Conservation (phyloP, 2,113 vertebrate genomes). For the Thermophis baileyi region DNA sequence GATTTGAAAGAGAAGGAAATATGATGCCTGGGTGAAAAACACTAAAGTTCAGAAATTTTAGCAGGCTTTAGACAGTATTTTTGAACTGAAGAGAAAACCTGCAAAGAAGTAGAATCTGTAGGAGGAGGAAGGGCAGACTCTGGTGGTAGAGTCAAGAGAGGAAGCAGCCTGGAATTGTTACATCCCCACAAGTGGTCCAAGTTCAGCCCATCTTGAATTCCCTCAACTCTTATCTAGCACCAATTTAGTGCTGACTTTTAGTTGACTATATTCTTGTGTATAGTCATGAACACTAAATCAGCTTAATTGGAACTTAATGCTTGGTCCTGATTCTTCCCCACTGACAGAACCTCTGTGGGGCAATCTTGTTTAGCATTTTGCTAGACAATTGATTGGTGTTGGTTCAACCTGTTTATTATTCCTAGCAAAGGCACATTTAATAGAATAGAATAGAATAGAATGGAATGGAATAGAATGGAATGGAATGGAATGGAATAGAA, state of each 20-base stretch:
- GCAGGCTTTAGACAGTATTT: background rate
- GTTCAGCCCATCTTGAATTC: background rate
- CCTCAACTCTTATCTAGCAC: background rate
- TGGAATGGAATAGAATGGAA: too few species aligned
- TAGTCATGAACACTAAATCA: too few species aligned
- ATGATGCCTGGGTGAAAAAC: background rate
- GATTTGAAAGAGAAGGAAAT: background rate
- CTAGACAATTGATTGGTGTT: background rate
- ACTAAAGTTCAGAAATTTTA: background rate
- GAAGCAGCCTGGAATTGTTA: background rate
- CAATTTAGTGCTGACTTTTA: background rate
- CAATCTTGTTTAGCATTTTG: background rate
- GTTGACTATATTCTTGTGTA: too few species aligned
- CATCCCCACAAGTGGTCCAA: background rate
- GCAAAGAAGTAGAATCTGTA: background rate
- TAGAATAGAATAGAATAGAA: too few species aligned
- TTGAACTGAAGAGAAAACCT: background rate
- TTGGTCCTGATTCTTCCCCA: background rate
- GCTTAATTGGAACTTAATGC: background rate
- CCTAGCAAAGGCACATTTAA: background rate
- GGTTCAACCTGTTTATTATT: constrained; percentile 9
- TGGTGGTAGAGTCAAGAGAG: background rate
- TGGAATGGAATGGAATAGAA: too few species aligned
- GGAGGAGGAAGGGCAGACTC: background rate
- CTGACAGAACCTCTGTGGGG: background rate